phyloP scores from a whole-genome alignment of 2,113 vertebrate genomes.

The Ancistrus triradiatus region DNA sequence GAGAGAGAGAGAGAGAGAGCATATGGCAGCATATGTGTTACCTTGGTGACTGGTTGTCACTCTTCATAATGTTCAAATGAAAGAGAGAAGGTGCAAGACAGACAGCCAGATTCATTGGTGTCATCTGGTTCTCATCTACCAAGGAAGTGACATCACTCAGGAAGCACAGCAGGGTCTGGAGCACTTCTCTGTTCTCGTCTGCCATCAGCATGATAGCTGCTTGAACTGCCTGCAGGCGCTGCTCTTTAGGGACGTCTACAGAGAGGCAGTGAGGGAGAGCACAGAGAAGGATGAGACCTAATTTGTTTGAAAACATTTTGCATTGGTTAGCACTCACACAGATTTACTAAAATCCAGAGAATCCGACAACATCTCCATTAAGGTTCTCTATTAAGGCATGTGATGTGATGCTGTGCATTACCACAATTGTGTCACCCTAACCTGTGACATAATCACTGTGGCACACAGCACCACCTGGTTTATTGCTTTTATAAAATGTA shows the following conservation, averaged over 20 bases:
- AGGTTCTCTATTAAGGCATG: no score
- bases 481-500: no score
- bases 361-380: no score
- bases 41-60: slow-evolving; percentile 85
- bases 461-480: no score
- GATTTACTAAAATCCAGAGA: no score
- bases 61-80: slow-evolving; percentile 91
- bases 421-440: no score
- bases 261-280: background rate
- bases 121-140: slow-evolving; percentile 97
- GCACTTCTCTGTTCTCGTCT: slow-evolving; percentile 88
- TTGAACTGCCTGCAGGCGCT: slow-evolving; percentile 83
- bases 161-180: slow-evolving; percentile 89
- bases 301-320: background rate
- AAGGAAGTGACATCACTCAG: slow-evolving; percentile 79
- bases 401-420: no score
- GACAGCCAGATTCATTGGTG: slow-evolving; percentile 91
- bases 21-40: no score
- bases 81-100: slow-evolving; percentile 95
- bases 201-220: slow-evolving; percentile 90
- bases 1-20: no score
- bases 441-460: no score
- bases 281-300: no score
- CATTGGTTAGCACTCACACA: background rate
- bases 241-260: slow-evolving; percentile 89